phyloP scores from a whole-genome alignment of 2,113 vertebrate genomes.

The Antechinus stuartii region DNA sequence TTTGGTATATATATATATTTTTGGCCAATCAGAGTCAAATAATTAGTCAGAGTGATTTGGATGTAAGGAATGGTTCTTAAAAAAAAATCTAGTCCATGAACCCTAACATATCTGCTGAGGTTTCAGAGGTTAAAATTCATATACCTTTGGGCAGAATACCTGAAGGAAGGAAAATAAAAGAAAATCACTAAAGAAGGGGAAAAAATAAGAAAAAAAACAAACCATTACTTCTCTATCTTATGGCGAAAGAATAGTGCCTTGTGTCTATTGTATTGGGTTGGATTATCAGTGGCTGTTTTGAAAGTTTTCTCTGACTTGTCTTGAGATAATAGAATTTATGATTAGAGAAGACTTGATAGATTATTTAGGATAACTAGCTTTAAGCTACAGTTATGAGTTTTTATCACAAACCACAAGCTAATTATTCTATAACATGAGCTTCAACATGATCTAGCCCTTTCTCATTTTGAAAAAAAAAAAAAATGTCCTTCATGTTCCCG shows the following conservation, averaged over 20 bases:
- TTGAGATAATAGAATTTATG: not conserved
- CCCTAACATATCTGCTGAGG: too few relatives aligned
- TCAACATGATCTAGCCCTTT: not conserved
- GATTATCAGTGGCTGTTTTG: not conserved
- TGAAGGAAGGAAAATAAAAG: too few relatives aligned
- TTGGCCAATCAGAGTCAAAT: too few relatives aligned
- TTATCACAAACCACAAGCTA: not conserved
- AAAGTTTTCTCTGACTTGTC: not conserved
- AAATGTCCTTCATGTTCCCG: not conserved
- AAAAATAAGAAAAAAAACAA: too few relatives aligned
- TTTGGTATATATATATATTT: too few relatives aligned
- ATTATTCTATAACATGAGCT: not conserved
- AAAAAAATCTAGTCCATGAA: too few relatives aligned
- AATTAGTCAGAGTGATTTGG: too few relatives aligned
- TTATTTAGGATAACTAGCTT: not conserved
- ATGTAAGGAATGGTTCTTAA: too few relatives aligned
- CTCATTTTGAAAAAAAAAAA: not conserved
- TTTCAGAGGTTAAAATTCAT: too few relatives aligned
- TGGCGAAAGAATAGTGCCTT: not conserved
- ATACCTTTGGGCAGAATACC: too few relatives aligned
- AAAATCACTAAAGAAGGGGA: too few relatives aligned
- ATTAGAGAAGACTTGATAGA: not conserved
- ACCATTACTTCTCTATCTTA: not conserved
- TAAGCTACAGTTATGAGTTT: not conserved
- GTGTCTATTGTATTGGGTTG: not conserved